A percentile compares a stretch with the other conserved stretches of the same genome.
These are phyloP conservation scores for Latrodectus hesperus DNA, from an alignment of 2,888 invertebrate species.

Conservation along the genomic window DNA sequence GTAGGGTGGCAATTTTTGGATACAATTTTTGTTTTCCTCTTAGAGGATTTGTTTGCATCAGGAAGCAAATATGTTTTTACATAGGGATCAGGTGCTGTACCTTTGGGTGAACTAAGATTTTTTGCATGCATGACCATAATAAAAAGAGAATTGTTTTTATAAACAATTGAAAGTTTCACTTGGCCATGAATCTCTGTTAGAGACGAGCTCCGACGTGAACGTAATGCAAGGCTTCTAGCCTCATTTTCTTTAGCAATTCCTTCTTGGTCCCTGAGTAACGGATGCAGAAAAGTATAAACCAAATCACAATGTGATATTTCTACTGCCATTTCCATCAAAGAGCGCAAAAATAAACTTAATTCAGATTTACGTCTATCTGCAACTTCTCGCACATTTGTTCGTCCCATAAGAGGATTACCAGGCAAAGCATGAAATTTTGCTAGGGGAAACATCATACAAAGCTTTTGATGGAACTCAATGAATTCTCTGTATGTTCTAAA, in stretches of 20 bases:
- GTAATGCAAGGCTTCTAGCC: conserved; percentile 16
- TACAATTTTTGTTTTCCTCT: conserved; percentile 95
- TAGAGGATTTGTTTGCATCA: conserved; percentile 92
- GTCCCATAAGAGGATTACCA: conserved; percentile 78
- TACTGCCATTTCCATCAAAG: conserved; percentile 89
- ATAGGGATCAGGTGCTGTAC: conserved; percentile 77
- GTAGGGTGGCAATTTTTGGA: conserved; percentile 95
- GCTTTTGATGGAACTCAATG: conserved; percentile 94
- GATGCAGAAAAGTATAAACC: conserved; percentile 99
- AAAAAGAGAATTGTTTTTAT: conserved; percentile 83
- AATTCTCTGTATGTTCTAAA: conserved; percentile 98
- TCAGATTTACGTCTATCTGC: conserved; percentile 93
- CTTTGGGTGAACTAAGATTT: conserved; percentile 85
- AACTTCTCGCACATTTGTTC: conserved; percentile 95
- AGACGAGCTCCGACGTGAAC: conserved; percentile 55
- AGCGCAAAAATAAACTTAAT: conserved; percentile 89
- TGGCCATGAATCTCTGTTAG: conserved; percentile 79
- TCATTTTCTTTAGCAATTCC: conserved; percentile 79
- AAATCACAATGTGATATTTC: conserved; percentile 95
- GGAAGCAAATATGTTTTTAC: conserved; percentile 87
- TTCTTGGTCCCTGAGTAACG: conserved; percentile 93
- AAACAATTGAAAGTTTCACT: conserved; percentile 86
- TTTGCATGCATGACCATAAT: conserved; percentile 94
- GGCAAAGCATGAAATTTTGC: conserved; percentile 81
- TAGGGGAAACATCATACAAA: conserved; percentile 92